Evolutionary conservation across 2,888 invertebrate genomes (phyloP).

Genomic region (Stenodera caucasica): DNA sequence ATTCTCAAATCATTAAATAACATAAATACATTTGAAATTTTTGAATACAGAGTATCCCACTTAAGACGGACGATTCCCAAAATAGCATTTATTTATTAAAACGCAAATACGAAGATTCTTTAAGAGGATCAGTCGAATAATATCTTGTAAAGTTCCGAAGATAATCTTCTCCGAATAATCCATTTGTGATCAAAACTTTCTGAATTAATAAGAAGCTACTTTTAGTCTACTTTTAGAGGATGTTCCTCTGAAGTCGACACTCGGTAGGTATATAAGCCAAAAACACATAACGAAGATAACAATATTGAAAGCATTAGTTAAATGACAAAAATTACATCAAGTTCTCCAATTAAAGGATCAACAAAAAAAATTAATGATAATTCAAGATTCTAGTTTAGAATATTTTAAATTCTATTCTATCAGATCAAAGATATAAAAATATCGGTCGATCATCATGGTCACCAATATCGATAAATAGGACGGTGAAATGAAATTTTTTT

Average conservation of each 20-base stretch:
- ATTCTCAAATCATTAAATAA: background rate
- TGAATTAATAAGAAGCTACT: too few species aligned
- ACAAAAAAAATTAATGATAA: too few species aligned
- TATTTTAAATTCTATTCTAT: background rate
- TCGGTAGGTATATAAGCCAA: background rate
- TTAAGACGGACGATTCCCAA: background rate
- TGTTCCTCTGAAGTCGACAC: too few species aligned
- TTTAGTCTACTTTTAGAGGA: too few species aligned
- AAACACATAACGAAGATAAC: conserved; percentile 1
- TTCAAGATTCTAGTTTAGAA: background rate
- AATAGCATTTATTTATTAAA: too few species aligned
- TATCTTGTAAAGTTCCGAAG: too few species aligned
- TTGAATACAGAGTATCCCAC: background rate
- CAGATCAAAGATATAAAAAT: background rate
- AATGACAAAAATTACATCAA: background rate
- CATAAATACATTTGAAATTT: background rate
- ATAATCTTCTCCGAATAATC: too few species aligned
- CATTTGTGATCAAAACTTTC: too few species aligned
- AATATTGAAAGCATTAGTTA: background rate
- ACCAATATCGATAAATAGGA: background rate
- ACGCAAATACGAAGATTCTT: too few species aligned
- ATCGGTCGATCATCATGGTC: background rate
- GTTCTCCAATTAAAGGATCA: background rate
- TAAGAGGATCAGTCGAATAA: too few species aligned
- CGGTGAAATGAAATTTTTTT: background rate